Percentiles rank a stretch among this genome's conserved stretches.
Conservation (phyloP, 2,113 vertebrate genomes). For the Gymnocephalus cernua region DNA sequence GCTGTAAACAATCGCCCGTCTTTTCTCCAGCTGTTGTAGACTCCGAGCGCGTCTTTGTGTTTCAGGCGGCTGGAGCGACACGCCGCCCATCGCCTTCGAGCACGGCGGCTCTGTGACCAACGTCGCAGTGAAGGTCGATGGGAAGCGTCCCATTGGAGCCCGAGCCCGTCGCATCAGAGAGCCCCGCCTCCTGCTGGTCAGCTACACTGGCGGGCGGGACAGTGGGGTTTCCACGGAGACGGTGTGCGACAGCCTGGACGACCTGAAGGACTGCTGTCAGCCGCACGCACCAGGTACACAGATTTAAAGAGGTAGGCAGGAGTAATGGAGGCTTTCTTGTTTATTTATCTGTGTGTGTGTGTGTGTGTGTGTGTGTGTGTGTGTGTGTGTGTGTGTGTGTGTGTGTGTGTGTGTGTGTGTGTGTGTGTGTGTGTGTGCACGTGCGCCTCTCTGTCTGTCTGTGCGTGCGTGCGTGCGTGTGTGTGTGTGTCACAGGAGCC, state of each 20-base stretch:
- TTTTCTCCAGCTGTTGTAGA: too few species aligned
- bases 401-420: background rate
- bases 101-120: conserved; percentile 93
- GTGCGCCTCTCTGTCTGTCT: background rate
- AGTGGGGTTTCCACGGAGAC: conserved; percentile 74
- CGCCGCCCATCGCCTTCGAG: conserved; percentile 94
- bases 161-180: conserved; percentile 85
- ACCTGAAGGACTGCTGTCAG: conserved; percentile 92
- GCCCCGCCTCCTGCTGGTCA: conserved; percentile 86
- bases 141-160: conserved; percentile 89
- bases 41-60: background rate
- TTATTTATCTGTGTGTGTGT: background rate
- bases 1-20: too few species aligned
- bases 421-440: too few species aligned
- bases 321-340: fast-evolving
- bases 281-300: conserved; percentile 91
- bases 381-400: background rate
- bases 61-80: conserved; percentile 96
- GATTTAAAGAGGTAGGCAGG: background rate
- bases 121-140: conserved; percentile 89
- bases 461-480: background rate
- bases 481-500: conserved; percentile 85
- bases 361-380: background rate
- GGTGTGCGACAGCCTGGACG: conserved; percentile 84
- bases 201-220: conserved; percentile 61